phyloP scores from a whole-genome alignment of 1,140 invertebrate genomes.

The Drosophila seguyi region DNA sequence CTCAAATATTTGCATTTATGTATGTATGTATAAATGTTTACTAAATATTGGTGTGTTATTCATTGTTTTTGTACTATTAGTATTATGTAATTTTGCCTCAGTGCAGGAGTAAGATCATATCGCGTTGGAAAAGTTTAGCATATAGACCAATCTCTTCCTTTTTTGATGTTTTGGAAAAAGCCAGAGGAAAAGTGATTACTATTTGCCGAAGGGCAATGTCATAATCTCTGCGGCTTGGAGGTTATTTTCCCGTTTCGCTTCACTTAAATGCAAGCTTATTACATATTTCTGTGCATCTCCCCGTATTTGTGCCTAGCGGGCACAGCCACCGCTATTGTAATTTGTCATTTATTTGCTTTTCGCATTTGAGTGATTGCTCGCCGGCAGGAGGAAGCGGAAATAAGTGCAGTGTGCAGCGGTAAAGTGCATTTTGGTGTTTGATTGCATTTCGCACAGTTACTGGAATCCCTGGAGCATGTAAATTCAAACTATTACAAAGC shows the following conservation, averaged over 20 bases:
- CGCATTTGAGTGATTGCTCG: slow-evolving; percentile 50
- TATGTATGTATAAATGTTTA: no score
- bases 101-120: neutral
- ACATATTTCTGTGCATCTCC: slow-evolving; percentile 14
- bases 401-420: slow-evolving; percentile 44
- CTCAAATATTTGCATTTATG: no score
- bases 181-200: neutral
- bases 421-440: slow-evolving; percentile 50
- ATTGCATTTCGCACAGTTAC: slow-evolving; percentile 39
- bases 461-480: slow-evolving; percentile 15
- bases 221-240: slow-evolving; percentile 40
- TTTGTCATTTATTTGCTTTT: slow-evolving; percentile 81
- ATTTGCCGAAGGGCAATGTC: slow-evolving; percentile 47
- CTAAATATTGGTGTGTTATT: neutral
- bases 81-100: neutral
- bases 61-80: neutral
- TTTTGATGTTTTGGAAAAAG: neutral
- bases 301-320: slow-evolving; percentile 26
- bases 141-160: slow-evolving; percentile 5
- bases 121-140: slow-evolving; percentile 22
- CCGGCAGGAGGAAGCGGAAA: slow-evolving; percentile 68
- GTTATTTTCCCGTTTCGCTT: slow-evolving; percentile 63
- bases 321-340: slow-evolving; percentile 43
- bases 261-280: slow-evolving; percentile 44
- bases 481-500: slow-evolving; percentile 25